These are phyloP conservation scores for Myotis pilosus DNA, from an alignment of 2,797 vertebrate genomes.

Conservation along the genomic window DNA sequence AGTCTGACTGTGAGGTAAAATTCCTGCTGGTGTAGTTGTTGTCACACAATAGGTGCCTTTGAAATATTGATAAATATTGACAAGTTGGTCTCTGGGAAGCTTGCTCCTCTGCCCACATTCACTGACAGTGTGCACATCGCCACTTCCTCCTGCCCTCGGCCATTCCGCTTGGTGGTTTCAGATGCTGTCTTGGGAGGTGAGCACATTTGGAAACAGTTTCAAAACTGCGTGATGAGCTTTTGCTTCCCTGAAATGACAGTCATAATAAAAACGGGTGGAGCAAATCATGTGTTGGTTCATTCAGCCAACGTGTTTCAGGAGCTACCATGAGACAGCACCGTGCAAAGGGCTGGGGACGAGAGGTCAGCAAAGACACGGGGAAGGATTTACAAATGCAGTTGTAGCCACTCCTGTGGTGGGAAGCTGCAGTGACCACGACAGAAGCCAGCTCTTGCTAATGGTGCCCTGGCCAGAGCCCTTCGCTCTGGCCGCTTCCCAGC, in stretches of 20 bases:
- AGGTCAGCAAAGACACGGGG: neutral
- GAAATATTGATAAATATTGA: slow-evolving; percentile 38
- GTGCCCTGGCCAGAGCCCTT: neutral
- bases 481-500: neutral
- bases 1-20: neutral
- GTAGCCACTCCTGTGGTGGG: neutral
- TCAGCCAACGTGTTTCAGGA: neutral
- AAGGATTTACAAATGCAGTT: slow-evolving; percentile 22
- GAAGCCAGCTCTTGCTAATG: neutral
- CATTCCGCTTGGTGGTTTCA: neutral
- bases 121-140: neutral
- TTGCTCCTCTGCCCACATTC: neutral
- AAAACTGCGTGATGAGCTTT: neutral
- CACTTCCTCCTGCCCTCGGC: neutral
- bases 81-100: neutral
- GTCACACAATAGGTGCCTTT: neutral
- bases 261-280: neutral
- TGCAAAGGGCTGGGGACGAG: neutral
- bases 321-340: neutral
- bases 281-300: slow-evolving; percentile 25
- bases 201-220: slow-evolving; percentile 22
- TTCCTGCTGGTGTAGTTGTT: neutral
- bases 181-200: slow-evolving; percentile 40
- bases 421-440: neutral
- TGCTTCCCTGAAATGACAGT: slow-evolving; percentile 3